Evolutionary conservation across 2,888 invertebrate genomes (phyloP).

Genomic region (Drosophila aldrichi): DNA sequence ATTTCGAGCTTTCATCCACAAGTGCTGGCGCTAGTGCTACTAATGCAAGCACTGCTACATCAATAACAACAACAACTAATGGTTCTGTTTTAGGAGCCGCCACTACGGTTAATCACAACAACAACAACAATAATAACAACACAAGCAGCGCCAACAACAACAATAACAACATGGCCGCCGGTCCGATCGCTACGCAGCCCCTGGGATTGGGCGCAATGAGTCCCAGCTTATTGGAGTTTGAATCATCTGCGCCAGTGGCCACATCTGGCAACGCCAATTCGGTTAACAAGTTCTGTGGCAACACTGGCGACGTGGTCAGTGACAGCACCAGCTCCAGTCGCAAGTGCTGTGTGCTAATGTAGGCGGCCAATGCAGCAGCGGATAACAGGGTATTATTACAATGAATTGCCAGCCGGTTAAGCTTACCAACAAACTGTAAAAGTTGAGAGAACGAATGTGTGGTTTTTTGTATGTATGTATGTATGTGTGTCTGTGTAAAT

Average conservation of each 20-base stretch:
- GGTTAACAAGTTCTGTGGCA: conserved; percentile 88
- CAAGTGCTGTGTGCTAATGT: conserved; percentile 92
- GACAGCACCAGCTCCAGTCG: conserved; percentile 88
- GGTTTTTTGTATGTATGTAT: conserved; percentile 1
- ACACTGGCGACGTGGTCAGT: conserved; percentile 92
- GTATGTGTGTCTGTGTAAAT: conserved; percentile 33
- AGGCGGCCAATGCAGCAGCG: conserved; percentile 68
- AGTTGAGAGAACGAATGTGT: background rate
- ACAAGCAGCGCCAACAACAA: conserved; percentile 78
- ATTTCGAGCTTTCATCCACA: conserved; percentile 68
- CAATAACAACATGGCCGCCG: conserved; percentile 62
- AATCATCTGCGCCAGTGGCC: conserved; percentile 60
- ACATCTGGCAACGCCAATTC: conserved; percentile 66
- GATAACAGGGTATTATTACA: conserved; percentile 61
- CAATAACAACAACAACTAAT: conserved; percentile 73
- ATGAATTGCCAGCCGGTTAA: conserved; percentile 60
- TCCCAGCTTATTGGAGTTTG: conserved; percentile 84
- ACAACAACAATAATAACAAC: conserved; percentile 77
- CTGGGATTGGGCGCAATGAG: conserved; percentile 83
- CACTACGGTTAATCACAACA: conserved; percentile 66
- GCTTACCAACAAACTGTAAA: conserved; percentile 52
- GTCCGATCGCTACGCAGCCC: conserved; percentile 75
- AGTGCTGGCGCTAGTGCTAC: conserved; percentile 41
- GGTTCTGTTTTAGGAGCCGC: conserved; percentile 85
- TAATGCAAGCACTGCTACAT: conserved; percentile 33